phyloP scores from a whole-genome alignment of 2,888 invertebrate species.

The Xestia rhomboidea region DNA sequence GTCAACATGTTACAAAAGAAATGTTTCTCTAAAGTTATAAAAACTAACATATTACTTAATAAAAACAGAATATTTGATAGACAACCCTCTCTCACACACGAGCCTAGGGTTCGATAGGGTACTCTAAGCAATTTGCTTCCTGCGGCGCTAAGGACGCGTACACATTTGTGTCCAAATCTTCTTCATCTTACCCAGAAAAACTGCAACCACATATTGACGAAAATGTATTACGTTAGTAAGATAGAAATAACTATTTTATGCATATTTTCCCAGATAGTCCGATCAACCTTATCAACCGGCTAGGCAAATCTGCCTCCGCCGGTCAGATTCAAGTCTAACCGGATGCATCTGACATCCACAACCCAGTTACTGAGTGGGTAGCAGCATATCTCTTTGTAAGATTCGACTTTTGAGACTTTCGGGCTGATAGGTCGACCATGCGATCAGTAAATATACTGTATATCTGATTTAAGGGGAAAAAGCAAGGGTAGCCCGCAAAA shows the following conservation, averaged over 20 bases:
- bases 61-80: background rate
- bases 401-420: background rate
- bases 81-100: conserved; percentile 26
- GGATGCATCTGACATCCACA: background rate
- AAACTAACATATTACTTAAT: background rate
- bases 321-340: background rate
- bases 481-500: background rate
- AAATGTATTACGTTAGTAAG: background rate
- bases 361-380: background rate
- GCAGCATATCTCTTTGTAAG: background rate
- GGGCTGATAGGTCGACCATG: background rate
- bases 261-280: background rate
- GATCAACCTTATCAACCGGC: background rate
- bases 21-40: background rate
- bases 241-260: too few relatives aligned
- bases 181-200: background rate
- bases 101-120: conserved; percentile 68
- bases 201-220: background rate
- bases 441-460: background rate
- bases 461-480: background rate
- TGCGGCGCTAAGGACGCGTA: conserved; percentile 77
- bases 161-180: conserved; percentile 63
- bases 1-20: conserved; percentile 1
- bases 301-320: background rate
- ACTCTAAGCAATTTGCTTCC: conserved; percentile 84